Evolutionary conservation across 2,113 vertebrate genomes (phyloP).

Genomic region (Pachypanchax playfairii): DNA sequence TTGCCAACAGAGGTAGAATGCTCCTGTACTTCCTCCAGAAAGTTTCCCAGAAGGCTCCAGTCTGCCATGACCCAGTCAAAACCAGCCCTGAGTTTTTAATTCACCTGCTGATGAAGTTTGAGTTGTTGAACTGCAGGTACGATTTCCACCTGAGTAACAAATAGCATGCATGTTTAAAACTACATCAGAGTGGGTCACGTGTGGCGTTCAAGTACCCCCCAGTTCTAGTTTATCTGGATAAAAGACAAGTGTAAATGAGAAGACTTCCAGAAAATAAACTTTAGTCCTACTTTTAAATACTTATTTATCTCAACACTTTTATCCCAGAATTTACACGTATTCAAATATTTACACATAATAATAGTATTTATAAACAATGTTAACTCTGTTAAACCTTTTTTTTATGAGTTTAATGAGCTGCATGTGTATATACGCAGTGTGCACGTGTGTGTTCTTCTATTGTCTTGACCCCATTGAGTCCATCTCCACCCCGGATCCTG

Average conservation of each 20-base stretch:
- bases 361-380: too few relatives aligned
- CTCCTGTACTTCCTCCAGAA: slow-evolving; percentile 96
- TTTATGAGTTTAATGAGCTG: too few relatives aligned
- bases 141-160: slow-evolving; percentile 12
- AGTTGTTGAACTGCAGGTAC: neutral
- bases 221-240: neutral
- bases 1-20: slow-evolving; percentile 96
- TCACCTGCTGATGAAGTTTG: neutral
- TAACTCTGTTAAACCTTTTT: too few relatives aligned
- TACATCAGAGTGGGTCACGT: neutral
- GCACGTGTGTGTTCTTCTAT: slow-evolving; percentile 8
- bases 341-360: too few relatives aligned
- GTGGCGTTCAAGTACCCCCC: neutral
- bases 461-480: slow-evolving; percentile 20
- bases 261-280: neutral
- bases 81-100: slow-evolving; percentile 17
- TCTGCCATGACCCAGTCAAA: slow-evolving; percentile 86
- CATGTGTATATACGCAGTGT: too few relatives aligned
- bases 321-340: too few relatives aligned
- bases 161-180: neutral
- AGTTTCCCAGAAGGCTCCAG: slow-evolving; percentile 95
- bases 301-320: too few relatives aligned
- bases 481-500: neutral
- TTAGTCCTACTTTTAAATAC: too few relatives aligned
- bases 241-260: too few relatives aligned